Base-by-base conservation (phyloP, 1,140 invertebrate genomes). In the Drosophila pectinifera region DNA sequence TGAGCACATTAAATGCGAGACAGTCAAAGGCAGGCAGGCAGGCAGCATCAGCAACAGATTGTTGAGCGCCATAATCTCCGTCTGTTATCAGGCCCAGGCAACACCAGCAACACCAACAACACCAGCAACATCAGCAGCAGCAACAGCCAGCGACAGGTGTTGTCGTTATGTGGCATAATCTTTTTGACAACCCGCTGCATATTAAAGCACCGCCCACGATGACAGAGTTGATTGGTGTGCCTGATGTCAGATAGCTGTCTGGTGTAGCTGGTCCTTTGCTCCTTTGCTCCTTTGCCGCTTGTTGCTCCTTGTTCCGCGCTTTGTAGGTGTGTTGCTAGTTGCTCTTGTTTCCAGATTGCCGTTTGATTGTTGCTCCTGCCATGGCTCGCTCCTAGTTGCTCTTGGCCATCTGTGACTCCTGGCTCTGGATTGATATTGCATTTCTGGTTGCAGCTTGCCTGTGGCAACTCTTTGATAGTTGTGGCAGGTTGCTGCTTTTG, bases 1-100 rank as follows among this genome's bases (percentile, higher is more conserved):
- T 83, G 79, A 69, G 48, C 79, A 89, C 83, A 88, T 88, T 88
- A 89, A 88, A 86, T 58, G 51, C 55, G 57, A 65, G 55, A 34
- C 72, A 56, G 67, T 34, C 64, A 28, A 48, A 63, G 49, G 41
- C 14, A 59, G 20, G 48, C 10, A 56, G 31, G 36, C 46, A 43
- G 16, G 14, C 31, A 61, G 28, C 53, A 49, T 26, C 28, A 76
- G 73, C 73, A 77, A 77, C 73, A 77, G 73, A 76, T 77, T 77
- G 73, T 70, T 57, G 64, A 46, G 42, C 26, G 67, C 41, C 65
- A 70, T 70, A 69, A 70, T 46, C 64, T 70, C 6, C 51, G 64
- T 46, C 41, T 76, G 73, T 77, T 77, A 77, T 77, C 73, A 56
- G 49, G n/a, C 20, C 31, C 20, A 42, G 6, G 6, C 38, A 59